Evolutionary conservation across 2,113 vertebrate genomes (phyloP).

Genomic region (Pithys albifrons): DNA sequence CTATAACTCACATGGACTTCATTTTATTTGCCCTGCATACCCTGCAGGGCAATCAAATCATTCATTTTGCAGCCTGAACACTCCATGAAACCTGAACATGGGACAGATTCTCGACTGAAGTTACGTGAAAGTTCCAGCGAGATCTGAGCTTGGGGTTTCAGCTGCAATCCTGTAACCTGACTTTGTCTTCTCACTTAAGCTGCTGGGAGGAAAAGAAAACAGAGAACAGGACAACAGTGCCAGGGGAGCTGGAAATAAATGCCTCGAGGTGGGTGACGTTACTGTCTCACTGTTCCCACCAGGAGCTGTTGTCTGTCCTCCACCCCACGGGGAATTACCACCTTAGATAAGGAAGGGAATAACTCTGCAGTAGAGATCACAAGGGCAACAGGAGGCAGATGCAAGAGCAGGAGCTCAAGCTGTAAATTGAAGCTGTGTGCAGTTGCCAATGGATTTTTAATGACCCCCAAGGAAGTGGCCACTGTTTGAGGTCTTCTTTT

Average conservation of each 20-base stretch:
- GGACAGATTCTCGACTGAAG: background rate
- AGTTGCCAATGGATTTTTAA: slow-evolving; percentile 3
- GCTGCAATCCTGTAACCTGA: background rate
- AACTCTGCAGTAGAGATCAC: background rate
- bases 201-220: background rate
- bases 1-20: background rate
- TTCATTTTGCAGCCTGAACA: background rate
- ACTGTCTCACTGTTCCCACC: background rate
- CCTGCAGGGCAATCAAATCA: slow-evolving; percentile 19
- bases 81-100: background rate
- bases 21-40: slow-evolving; percentile 3
- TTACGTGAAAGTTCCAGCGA: background rate
- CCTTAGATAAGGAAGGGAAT: background rate
- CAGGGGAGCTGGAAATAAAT: background rate
- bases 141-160: background rate
- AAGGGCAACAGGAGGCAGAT: background rate
- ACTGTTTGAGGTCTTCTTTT: background rate
- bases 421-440: background rate
- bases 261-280: background rate
- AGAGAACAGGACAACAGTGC: background rate
- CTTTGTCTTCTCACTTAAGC: background rate
- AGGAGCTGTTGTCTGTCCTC: background rate
- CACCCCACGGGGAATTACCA: background rate
- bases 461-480: background rate
- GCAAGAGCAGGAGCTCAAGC: background rate